A percentile compares a stretch with the other conserved stretches of the same genome.
Evolutionary conservation across 2,797 vertebrate species (phyloP).

Genomic region (Columba guinea): DNA sequence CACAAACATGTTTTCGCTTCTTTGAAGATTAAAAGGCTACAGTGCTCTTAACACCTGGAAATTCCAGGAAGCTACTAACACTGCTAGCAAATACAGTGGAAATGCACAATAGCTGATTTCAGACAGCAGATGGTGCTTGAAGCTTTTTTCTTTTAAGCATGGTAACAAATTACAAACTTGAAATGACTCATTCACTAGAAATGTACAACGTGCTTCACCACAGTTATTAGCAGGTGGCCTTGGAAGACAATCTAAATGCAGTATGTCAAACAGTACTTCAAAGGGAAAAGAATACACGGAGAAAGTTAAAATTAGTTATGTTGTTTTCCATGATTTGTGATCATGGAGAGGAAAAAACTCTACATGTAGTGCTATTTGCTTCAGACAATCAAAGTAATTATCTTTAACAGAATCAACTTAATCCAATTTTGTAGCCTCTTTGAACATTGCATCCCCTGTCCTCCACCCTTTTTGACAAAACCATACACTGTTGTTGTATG

Average conservation of each 20-base stretch:
- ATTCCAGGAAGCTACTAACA: background rate
- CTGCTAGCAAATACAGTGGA: background rate
- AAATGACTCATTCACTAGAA: slow-evolving; percentile 26
- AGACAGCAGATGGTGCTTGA: slow-evolving; percentile 65
- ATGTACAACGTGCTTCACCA: background rate
- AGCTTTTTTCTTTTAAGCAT: slow-evolving; percentile 2
- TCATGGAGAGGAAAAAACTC: background rate
- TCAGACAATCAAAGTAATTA: background rate
- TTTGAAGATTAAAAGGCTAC: background rate
- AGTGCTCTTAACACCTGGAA: background rate
- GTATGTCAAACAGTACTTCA: background rate
- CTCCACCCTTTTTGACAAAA: background rate
- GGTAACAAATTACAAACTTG: background rate
- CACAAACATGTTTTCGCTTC: background rate
- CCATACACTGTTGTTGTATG: background rate
- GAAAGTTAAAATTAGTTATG: background rate
- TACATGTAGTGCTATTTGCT: background rate
- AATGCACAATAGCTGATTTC: slow-evolving; percentile 7
- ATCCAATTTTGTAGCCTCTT: background rate
- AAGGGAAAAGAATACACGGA: background rate
- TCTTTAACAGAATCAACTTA: background rate
- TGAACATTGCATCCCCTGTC: background rate
- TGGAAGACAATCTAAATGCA: background rate
- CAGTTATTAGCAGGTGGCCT: background rate
- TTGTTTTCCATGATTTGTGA: background rate